These are phyloP conservation scores for Cacatua alba DNA, from an alignment of 2,113 vertebrate species.

Conservation along the genomic window DNA sequence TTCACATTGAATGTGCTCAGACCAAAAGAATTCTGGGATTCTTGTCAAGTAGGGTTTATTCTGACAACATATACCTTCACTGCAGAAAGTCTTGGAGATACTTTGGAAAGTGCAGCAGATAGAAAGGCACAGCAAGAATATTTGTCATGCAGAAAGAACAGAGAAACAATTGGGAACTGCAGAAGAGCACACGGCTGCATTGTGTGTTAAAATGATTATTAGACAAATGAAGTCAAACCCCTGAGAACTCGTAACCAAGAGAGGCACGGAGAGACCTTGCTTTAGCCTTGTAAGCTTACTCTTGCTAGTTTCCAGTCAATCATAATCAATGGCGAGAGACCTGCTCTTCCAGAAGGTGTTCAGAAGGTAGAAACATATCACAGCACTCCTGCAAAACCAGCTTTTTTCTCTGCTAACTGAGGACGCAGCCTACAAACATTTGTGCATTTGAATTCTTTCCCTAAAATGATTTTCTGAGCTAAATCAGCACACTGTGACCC, in stretches of 20 bases:
- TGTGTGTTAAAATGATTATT: background rate
- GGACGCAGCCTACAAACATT: background rate
- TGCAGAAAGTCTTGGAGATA: background rate
- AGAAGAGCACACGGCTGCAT: background rate
- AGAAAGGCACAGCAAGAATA: background rate
- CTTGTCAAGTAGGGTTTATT: background rate
- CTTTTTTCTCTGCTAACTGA: background rate
- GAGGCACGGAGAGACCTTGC: too few relatives aligned
- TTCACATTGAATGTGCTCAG: background rate
- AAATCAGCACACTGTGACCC: background rate
- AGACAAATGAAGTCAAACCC: background rate
- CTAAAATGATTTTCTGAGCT: constrained; percentile 3
- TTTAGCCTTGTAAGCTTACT: background rate
- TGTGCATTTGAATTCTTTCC: background rate
- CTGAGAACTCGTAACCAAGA: background rate
- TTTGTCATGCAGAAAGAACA: background rate
- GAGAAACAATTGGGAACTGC: background rate
- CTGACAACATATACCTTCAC: background rate
- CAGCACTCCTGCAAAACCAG: background rate
- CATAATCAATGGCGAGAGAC: background rate
- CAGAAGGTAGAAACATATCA: background rate
- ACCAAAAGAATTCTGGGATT: background rate
- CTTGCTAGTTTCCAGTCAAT: background rate
- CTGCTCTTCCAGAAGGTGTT: background rate
- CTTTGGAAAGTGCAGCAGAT: background rate